These are phyloP conservation scores for Cephus cinctus DNA, from an alignment of 1,140 invertebrate species.

Conservation along the genomic window DNA sequence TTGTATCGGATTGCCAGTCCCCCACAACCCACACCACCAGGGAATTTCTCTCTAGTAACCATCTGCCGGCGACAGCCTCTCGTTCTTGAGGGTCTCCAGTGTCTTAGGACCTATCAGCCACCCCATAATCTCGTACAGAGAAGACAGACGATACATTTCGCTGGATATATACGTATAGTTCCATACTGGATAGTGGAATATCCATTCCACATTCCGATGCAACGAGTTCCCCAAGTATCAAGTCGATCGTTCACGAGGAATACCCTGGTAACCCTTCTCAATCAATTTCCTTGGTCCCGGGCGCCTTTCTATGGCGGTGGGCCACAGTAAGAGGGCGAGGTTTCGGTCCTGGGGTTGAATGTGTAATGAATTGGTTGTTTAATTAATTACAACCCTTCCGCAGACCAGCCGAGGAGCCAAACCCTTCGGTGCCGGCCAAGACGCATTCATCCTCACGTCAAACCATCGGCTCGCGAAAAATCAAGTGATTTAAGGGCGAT, in stretches of 20 bases:
- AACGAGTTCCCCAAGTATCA: neutral
- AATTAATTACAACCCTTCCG: conserved; percentile 55
- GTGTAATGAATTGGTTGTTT: conserved; percentile 58
- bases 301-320: conserved; percentile 42
- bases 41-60: conserved; percentile 49
- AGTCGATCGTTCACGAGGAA: conserved; percentile 1
- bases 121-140: too few relatives aligned
- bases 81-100: too few relatives aligned
- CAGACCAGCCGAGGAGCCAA: conserved; percentile 20
- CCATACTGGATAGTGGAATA: conserved; percentile 1
- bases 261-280: conserved; percentile 41
- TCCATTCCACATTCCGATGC: neutral
- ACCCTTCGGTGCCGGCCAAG: conserved; percentile 26
- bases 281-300: conserved; percentile 51
- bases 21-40: conserved; percentile 38
- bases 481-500: too few relatives aligned
- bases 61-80: conserved; percentile 50
- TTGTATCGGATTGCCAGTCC: too few relatives aligned
- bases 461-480: too few relatives aligned
- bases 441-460: conserved; percentile 36
- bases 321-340: conserved; percentile 33
- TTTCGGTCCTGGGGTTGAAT: conserved; percentile 43
- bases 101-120: too few relatives aligned
- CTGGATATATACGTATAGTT: neutral
- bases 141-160: neutral